Base-by-base conservation (phyloP, 1,140 invertebrate species). In the Aphaenogaster ashmeadi region DNA sequence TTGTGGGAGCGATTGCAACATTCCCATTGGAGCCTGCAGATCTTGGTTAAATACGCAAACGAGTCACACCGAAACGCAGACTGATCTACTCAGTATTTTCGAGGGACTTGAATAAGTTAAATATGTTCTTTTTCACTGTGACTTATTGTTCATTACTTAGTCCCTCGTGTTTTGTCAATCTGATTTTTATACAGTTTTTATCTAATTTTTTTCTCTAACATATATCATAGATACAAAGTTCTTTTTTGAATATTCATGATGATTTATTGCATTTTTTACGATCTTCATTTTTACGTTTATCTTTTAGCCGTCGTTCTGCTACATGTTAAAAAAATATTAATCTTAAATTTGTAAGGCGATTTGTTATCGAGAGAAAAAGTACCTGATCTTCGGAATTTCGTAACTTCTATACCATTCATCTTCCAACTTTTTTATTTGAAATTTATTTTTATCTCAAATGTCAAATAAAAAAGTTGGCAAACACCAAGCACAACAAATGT, bases 1-100 rank as follows among this genome's bases (percentile, higher is more conserved):
- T 44, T 92, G 91, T 21, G 74, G 93, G 54, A 91, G 92, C 11
- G 86, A 89, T 36, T 92, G 87, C 47, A 93, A 89, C 47, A 93
- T 93, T 60, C 88, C 93, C 5, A 93, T 88, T 36, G 81, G 78
- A 18, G 69, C 77, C n/a, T 92, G 89, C 50, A 89, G 89, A 41
- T 94, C 91, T 2, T 95, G 94, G 94, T 72, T 94, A 50, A 92
- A 84, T 75, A 92, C 89, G 27, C 94, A 94, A 88, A 95, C 91
- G 21, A 95, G 93, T 91, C 95, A 96, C 56, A 96, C 95, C 83
- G 95, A 96, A 91, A 96, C 95, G 0, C 95, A 96, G 86, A 96
- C 95, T 4, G 94, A 96, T 86, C 86, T 96, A 66, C 87, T 95
- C 13, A 93, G 93, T 62, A 94, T 95, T 66, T 95, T 95, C 58